Evolutionary conservation across 1,140 invertebrate species (phyloP), one percentile per base, ranked within the genome.

Genomic region (Plectrocnemia conspersa): DNA sequence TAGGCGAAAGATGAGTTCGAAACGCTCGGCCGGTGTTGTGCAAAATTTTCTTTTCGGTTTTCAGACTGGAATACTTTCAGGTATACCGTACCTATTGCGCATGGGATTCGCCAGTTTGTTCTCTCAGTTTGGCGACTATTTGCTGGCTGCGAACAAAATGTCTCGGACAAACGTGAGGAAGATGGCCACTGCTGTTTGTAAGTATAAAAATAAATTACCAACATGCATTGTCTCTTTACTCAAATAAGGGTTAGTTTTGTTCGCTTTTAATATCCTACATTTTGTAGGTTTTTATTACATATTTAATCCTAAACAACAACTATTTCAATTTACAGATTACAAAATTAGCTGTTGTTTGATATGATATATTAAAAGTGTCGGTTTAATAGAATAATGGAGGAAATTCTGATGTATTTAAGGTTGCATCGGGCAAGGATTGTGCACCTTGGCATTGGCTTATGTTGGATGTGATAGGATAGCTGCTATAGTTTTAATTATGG

Each of bases 11-110:
- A n/a, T n/a, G n/a, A n/a, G n/a, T n/a, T n/a, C n/a, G 25, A 63
- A 42, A 44, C 35, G 54, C 47, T 55, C 52, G 40, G n/a, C 38
- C 19, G 10, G 38, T 41, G 38, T 10, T 24, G 18, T 22, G 21
- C 21, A 22, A 21, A 3, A 25, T 50, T 50, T 32, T 50, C 23
- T 13, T 52, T 41, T 48, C 25, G 27, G 38, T 63, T 70, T 70
- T 21, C 56, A 85, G 83, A 81, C 80, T 9, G 83, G 83, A 15
- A 60, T 84, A 16, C 62, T 84, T 2, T 83, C 83, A 1, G 83
- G 82, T 1, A 49, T 81, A n/a, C 83, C 83, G 1, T 82, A 85
- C 64, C 16, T 86, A 2, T 66, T 82, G 29, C 69, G 83, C 25
- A 82, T 82, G 75, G 33, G 76, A 0, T 83, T 83, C 60, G 78